Evolutionary conservation across 1,140 invertebrate species (phyloP).

Genomic region (Ylistrum balloti): DNA sequence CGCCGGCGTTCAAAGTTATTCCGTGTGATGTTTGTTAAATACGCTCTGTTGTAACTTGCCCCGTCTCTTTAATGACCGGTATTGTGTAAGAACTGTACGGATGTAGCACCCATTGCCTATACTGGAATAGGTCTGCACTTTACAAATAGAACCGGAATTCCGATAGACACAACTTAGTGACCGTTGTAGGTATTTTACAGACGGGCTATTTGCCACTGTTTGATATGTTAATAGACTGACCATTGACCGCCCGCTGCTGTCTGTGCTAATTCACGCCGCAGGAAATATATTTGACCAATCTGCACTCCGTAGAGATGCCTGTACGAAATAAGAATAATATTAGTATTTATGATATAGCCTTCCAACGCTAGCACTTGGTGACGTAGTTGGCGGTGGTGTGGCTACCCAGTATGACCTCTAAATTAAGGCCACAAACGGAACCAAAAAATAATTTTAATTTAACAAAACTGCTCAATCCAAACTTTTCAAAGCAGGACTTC

Average conservation of each 20-base stretch:
- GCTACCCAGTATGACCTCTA: not conserved
- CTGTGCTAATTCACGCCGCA: not conserved
- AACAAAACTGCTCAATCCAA: no score
- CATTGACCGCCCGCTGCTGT: not conserved
- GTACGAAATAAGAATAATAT: constrained; percentile 22
- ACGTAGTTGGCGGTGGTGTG: not conserved
- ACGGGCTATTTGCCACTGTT: no score
- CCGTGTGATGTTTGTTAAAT: not conserved
- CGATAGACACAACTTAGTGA: not conserved
- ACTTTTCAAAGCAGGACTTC: no score
- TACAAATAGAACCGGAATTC: not conserved
- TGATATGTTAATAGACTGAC: not conserved
- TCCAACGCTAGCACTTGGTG: not conserved
- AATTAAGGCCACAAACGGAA: not conserved
- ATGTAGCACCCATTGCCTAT: not conserved
- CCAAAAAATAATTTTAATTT: no score
- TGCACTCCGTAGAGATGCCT: not conserved
- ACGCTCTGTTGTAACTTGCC: not conserved
- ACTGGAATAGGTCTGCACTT: not conserved
- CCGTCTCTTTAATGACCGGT: not conserved
- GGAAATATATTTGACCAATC: not conserved
- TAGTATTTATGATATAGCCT: not conserved
- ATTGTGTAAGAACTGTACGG: not conserved
- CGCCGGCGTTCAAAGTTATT: not conserved
- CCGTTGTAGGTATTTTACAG: no score